Percentiles rank a stretch among this genome's conserved stretches.
Evolutionary conservation across 2,888 invertebrate genomes (phyloP).

Genomic region (Mesochorus sp.): DNA sequence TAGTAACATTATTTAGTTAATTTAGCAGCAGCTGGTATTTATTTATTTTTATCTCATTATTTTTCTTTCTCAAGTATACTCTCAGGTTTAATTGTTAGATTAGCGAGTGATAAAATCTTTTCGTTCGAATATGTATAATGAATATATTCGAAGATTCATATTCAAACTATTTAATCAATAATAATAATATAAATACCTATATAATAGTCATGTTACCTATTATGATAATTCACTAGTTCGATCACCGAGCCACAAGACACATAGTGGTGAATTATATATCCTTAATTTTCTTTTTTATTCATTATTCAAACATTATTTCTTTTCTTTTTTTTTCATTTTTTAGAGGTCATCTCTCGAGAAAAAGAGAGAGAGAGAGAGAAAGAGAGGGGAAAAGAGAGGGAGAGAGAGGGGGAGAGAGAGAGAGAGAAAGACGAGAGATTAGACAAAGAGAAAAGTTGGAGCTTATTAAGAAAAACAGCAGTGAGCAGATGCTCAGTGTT

Average conservation of each 20-base stretch:
- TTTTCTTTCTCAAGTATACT: background rate
- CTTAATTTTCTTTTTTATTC: slow-evolving; percentile 33
- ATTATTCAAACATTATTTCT: background rate
- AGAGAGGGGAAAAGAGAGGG: background rate
- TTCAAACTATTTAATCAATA: slow-evolving; percentile 46
- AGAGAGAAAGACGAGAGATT: slow-evolving; percentile 14
- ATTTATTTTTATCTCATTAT: slow-evolving; percentile 3
- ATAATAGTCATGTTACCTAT: slow-evolving; percentile 60
- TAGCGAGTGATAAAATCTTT: slow-evolving; percentile 61
- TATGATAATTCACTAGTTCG: slow-evolving; percentile 65
- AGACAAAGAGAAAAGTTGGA: slow-evolving; percentile 31
- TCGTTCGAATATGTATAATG: slow-evolving; percentile 51
- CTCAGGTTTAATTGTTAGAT: slow-evolving; percentile 37
- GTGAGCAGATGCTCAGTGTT: slow-evolving; percentile 12
- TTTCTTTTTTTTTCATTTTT: background rate
- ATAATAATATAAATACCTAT: slow-evolving; percentile 63
- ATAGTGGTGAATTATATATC: slow-evolving; percentile 68
- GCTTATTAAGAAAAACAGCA: too few species aligned
- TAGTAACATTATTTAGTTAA: slow-evolving; percentile 58
- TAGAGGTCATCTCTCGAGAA: background rate
- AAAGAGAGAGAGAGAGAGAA: background rate
- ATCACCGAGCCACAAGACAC: slow-evolving; percentile 71
- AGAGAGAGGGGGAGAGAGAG: slow-evolving; percentile 22
- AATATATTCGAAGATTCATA: slow-evolving; percentile 47
- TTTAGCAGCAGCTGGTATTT: slow-evolving; percentile 54